phyloP scores from a whole-genome alignment of 2,113 vertebrate genomes.

The Ctenodactylus gundi region DNA sequence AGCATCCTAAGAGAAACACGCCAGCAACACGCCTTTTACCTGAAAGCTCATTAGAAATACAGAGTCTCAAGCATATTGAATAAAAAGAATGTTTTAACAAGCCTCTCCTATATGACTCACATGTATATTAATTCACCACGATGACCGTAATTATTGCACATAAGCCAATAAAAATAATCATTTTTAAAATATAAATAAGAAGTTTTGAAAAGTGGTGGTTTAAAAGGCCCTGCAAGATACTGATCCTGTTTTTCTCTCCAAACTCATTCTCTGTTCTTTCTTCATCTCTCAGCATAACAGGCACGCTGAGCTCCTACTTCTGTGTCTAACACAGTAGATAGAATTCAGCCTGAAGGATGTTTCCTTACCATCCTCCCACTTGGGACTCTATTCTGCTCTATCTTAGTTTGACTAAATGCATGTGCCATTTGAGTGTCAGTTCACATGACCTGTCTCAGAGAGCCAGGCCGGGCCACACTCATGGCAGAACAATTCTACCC shows the following conservation, averaged over 20 bases:
- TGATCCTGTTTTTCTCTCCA: neutral
- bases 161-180: too few species aligned
- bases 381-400: neutral
- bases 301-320: neutral
- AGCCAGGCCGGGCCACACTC: neutral
- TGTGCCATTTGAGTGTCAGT: neutral
- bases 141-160: too few species aligned
- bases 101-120: neutral
- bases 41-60: neutral
- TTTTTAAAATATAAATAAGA: too few species aligned
- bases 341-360: neutral
- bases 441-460: neutral
- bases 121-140: neutral
- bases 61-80: neutral
- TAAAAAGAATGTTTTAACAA: neutral
- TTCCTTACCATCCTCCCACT: neutral
- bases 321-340: neutral
- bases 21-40: neutral
- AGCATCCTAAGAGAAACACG: neutral
- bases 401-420: neutral
- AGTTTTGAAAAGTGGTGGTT: neutral
- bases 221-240: neutral
- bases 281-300: neutral
- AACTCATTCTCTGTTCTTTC: neutral
- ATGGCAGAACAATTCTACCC: rapidly evolving